Evolutionary conservation across 2,113 vertebrate species (phyloP).

Genomic region (Isurus oxyrinchus): DNA sequence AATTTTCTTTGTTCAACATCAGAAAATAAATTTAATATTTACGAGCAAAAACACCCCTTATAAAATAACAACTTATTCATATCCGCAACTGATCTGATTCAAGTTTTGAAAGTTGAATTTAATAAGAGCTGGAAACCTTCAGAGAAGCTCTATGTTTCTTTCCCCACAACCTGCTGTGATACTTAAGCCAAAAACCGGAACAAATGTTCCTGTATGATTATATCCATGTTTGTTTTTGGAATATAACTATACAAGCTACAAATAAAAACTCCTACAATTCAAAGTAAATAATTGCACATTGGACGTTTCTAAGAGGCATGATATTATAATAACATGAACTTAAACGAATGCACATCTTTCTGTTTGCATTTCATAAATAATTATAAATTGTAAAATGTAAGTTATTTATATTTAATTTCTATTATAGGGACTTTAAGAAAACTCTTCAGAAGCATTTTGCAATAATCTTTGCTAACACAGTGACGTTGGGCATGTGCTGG

Average conservation of each 20-base stretch:
- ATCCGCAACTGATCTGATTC: neutral
- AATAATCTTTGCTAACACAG: neutral
- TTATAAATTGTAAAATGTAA: neutral
- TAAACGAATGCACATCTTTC: neutral
- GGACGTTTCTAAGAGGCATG: neutral
- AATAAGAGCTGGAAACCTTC: neutral
- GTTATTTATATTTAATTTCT: neutral
- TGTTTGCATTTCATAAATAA: neutral
- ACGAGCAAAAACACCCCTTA: neutral
- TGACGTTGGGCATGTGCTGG: constrained; percentile 2
- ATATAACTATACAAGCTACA: neutral
- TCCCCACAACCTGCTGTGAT: neutral
- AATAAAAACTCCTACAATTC: neutral
- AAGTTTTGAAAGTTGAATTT: neutral
- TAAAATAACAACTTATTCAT: neutral
- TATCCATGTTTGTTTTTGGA: neutral
- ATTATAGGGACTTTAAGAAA: constrained; percentile 8
- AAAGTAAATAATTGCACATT: neutral
- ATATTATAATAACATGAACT: neutral
- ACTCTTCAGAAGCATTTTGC: neutral
- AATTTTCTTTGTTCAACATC: neutral
- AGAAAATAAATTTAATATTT: neutral
- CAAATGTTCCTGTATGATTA: neutral
- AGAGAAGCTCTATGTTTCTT: neutral
- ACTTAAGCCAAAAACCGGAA: neutral